Percentiles rank a stretch among this genome's conserved stretches.
phyloP scores from a whole-genome alignment of 2,888 invertebrate species.

The Clivina fossor region DNA sequence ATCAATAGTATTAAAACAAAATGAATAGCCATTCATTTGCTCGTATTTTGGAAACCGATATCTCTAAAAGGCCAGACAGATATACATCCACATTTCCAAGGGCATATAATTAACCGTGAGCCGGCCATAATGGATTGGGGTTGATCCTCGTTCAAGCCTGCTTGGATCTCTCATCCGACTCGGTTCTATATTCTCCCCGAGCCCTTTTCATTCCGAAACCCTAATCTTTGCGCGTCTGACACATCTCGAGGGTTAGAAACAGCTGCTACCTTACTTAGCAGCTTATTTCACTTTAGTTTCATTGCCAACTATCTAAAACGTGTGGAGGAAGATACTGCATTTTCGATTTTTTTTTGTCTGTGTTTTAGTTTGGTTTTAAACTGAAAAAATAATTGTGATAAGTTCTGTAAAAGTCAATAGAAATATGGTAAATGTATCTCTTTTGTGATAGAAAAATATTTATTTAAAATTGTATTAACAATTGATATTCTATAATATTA shows the following conservation, averaged over 20 bases:
- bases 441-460: neutral
- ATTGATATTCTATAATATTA: too few species aligned
- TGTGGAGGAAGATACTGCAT: too few species aligned
- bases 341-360: too few species aligned
- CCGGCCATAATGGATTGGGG: slow-evolving; percentile 53
- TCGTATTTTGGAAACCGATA: too few species aligned
- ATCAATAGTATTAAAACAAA: too few species aligned
- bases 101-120: slow-evolving; percentile 32
- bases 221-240: slow-evolving; percentile 22
- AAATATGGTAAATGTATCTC: neutral
- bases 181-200: too few species aligned
- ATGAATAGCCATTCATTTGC: too few species aligned
- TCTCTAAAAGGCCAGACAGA: slow-evolving; percentile 16
- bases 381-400: neutral
- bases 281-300: too few species aligned
- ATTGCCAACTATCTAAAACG: too few species aligned
- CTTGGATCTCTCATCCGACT: slow-evolving; percentile 6
- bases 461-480: neutral
- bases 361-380: neutral
- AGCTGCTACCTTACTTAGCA: too few species aligned
- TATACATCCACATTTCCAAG: slow-evolving; percentile 30
- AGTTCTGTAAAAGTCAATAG: neutral
- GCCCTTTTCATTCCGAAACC: slow-evolving; percentile 18
- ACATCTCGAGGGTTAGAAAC: slow-evolving; percentile 11
- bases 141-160: slow-evolving; percentile 45